Base-by-base conservation (phyloP, 2,888 invertebrate species). In the Bimastos eiseni region DNA sequence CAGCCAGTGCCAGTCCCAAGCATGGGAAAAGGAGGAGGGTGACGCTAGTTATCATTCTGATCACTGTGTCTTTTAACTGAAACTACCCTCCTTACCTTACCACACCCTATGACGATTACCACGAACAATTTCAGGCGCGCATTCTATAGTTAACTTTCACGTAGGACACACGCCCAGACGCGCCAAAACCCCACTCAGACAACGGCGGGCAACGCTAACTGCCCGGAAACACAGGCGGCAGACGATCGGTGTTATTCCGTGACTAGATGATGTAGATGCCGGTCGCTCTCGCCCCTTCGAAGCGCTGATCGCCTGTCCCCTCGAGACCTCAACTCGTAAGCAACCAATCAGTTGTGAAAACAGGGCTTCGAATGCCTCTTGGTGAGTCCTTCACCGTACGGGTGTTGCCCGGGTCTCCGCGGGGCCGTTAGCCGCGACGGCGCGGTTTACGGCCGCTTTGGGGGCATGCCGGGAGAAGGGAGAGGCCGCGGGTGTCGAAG, bases 161-260 rank as follows among this genome's bases (percentile, higher is more conserved):
- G 17, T 8, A 0, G n/a, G n/a, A 70, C 30, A n/a, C n/a, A 70
- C 8, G n/a, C 41, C 30, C 30, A 70, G 11, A 70, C 30, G 70
- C n/a, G 70, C 30, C 70, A n/a, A n/a, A n/a, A 11, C 70, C 11
- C 70, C 11, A n/a, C 55, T n/a, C 55, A 30, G 17, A 17, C 8
- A 70, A 11, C 30, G n/a, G 70, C 70, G 11, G 11, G 8, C 70
- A 6, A n/a, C 70, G 70, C 30, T 6, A 70, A 70, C 70, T 70
- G 70, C 70, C n/a, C 70, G 1, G 70, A 30, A 70, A 70, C n/a
- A 70, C 70, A 70, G 0, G 30, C 70, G 70, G n/a, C 1, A 30
- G n/a, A 70, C 30, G 70, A 70, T 70, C 70, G 70, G n/a, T 70
- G 70, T 70, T 70, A n/a, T 70, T 70, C 70, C 70, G 70, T 70